Evolutionary conservation across 2,113 vertebrate species (phyloP).

Genomic region (Myxocyprinus asiaticus): DNA sequence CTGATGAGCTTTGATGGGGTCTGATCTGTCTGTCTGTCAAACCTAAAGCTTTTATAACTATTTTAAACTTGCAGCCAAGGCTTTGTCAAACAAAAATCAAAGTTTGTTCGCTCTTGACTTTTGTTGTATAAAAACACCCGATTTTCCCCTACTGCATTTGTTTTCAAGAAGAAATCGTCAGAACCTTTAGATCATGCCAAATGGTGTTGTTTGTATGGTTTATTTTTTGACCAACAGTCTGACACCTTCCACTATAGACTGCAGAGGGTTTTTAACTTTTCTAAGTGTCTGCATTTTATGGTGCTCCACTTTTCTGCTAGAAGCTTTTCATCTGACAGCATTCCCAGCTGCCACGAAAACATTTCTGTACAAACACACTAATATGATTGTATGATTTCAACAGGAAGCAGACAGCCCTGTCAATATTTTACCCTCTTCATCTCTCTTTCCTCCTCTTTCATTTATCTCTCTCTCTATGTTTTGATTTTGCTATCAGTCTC

Average conservation of each 20-base stretch:
- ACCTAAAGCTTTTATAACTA: too few relatives aligned
- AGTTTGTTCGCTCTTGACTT: too few relatives aligned
- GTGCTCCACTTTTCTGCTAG: slow-evolving; percentile 4
- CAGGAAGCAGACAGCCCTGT: not conserved
- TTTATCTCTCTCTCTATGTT: not conserved
- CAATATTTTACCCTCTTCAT: not conserved
- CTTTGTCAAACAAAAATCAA: too few relatives aligned
- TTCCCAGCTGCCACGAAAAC: not conserved
- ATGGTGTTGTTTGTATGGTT: not conserved
- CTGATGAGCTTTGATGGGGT: too few relatives aligned
- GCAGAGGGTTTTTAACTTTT: not conserved
- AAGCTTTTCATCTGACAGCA: not conserved
- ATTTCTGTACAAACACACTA: not conserved
- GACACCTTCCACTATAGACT: not conserved
- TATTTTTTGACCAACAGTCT: not conserved
- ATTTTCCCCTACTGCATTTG: too few relatives aligned
- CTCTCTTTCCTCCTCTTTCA: not conserved
- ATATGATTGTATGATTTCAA: not conserved
- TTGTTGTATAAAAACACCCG: too few relatives aligned
- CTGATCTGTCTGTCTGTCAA: too few relatives aligned
- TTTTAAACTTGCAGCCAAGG: too few relatives aligned
- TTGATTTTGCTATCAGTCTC: not conserved
- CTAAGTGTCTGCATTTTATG: not conserved
- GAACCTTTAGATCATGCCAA: too few relatives aligned
- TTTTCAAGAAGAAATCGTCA: too few relatives aligned